phyloP scores from a whole-genome alignment of 2,797 vertebrate genomes.

The Ibycter americanus region DNA sequence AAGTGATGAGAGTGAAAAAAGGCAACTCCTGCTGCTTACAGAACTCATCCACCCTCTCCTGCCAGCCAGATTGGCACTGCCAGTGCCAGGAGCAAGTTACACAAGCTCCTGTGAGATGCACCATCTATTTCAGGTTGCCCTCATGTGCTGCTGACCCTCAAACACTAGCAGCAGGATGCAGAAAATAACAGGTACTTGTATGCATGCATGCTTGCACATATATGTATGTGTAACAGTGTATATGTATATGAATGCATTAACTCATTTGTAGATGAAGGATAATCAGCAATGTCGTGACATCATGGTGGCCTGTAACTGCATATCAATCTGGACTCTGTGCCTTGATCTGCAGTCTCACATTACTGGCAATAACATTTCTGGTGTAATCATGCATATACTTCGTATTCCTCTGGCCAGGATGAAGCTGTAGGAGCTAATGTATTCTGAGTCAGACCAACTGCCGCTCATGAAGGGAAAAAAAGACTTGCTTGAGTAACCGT shows the following conservation, averaged over 20 bases:
- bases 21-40: not conserved
- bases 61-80: not conserved
- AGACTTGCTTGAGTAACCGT: conserved; percentile 98
- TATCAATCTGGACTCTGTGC: conserved; percentile 66
- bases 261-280: conserved; percentile 10
- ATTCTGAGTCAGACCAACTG: conserved; percentile 96
- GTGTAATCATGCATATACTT: conserved; percentile 89
- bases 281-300: conserved; percentile 75
- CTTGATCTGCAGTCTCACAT: conserved; percentile 72
- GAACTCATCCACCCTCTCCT: not conserved
- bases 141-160: not conserved
- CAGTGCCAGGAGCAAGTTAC: not conserved
- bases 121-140: not conserved
- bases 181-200: not conserved
- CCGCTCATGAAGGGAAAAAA: conserved; percentile 83
- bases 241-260: conserved; percentile 5
- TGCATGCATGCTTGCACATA: not conserved
- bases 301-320: conserved; percentile 73
- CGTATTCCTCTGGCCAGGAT: conserved; percentile 82
- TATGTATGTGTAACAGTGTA: not conserved
- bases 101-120: not conserved
- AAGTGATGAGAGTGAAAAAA: not conserved
- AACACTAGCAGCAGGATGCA: not conserved
- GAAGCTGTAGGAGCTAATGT: conserved; percentile 93
- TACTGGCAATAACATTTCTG: conserved; percentile 85